A percentile compares a stretch with the other conserved stretches of the same genome.
Conservation (phyloP, 2,888 invertebrate species). For the Prenolepis imparis region DNA sequence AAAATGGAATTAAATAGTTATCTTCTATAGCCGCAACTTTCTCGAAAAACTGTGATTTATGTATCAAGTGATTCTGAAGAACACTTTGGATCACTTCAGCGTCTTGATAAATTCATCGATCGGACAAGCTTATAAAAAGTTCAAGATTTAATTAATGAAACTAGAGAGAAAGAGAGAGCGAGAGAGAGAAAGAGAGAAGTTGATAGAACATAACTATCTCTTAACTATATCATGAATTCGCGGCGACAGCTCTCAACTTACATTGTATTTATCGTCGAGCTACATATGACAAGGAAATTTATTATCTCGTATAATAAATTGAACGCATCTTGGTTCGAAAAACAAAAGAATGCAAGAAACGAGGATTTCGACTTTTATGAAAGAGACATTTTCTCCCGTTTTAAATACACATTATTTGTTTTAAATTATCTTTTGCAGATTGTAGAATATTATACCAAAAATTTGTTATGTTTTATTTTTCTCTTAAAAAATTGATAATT, state of each 20-base stretch:
- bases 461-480: no score
- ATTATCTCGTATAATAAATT: slow-evolving; percentile 16
- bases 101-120: slow-evolving; percentile 44
- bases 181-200: background rate
- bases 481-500: background rate
- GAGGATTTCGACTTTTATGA: background rate
- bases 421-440: background rate
- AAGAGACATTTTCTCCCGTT: background rate
- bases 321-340: background rate
- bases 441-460: background rate
- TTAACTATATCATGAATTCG: slow-evolving; percentile 4
- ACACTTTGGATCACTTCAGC: slow-evolving; percentile 4
- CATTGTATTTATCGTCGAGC: background rate
- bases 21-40: slow-evolving; percentile 1
- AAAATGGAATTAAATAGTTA: background rate
- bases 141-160: slow-evolving; percentile 51
- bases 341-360: slow-evolving; percentile 23
- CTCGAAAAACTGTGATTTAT: slow-evolving; percentile 36
- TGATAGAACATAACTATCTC: slow-evolving; percentile 39
- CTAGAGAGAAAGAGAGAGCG: background rate
- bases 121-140: slow-evolving; percentile 49
- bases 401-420: background rate
- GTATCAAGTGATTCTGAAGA: slow-evolving; percentile 13
- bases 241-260: slow-evolving; percentile 30
- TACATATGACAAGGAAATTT: slow-evolving; percentile 15